phyloP scores from a whole-genome alignment of 2,113 vertebrate species.

The Aegypius monachus region DNA sequence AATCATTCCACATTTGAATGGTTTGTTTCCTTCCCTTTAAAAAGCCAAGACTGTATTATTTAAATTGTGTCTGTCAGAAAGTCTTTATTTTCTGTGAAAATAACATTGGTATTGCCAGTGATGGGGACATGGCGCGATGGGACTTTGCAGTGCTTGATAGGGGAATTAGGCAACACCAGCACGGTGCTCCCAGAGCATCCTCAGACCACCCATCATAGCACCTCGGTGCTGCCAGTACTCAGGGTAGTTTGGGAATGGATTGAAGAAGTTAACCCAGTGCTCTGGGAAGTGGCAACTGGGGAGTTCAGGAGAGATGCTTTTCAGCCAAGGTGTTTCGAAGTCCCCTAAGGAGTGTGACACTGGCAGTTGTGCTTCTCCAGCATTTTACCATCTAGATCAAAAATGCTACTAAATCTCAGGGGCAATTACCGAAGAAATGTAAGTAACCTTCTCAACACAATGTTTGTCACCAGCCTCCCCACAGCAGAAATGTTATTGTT shows the following conservation, averaged over 20 bases:
- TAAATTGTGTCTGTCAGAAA: not conserved
- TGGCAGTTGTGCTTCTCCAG: not conserved
- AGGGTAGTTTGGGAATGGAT: not conserved
- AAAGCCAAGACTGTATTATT: not conserved
- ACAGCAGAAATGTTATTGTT: not conserved
- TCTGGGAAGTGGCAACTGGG: not conserved
- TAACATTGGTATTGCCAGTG: not conserved
- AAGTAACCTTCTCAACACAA: not conserved
- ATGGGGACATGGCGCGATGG: not conserved
- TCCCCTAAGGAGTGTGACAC: not conserved
- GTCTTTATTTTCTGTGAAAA: constrained; percentile 36
- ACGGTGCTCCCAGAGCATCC: not conserved
- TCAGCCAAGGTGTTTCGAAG: rapidly evolving
- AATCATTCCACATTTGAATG: constrained; percentile 39
- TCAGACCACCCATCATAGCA: not conserved
- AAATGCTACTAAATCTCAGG: not conserved
- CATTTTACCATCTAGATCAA: not conserved
- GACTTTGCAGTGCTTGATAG: not conserved
- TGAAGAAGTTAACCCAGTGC: not conserved
- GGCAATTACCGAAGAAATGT: not conserved
- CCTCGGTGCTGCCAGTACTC: not conserved
- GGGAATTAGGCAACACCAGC: rapidly evolving
- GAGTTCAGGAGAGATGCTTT: not conserved
- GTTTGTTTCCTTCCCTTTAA: constrained; percentile 43
- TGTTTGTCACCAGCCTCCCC: not conserved